These are phyloP conservation scores for Sinohyriopsis cumingii DNA, from an alignment of 2,888 invertebrate species.

Conservation along the genomic window DNA sequence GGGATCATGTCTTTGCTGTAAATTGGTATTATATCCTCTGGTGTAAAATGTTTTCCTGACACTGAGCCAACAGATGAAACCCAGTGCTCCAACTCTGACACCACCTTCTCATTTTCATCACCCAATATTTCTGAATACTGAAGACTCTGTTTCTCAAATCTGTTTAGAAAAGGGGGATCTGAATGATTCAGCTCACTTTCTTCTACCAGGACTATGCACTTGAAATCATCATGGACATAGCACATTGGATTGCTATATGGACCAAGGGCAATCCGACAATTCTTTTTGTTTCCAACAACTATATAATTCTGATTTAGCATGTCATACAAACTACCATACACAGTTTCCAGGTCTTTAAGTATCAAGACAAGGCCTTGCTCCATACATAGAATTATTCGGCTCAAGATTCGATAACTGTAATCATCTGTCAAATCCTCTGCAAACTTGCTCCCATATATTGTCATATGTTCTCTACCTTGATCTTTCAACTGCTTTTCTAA, in stretches of 20 bases:
- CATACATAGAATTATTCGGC: constrained; percentile 55
- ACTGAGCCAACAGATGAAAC: constrained; percentile 9
- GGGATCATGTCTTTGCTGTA: constrained; percentile 35
- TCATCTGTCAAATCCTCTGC: constrained; percentile 53
- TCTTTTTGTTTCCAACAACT: constrained; percentile 43
- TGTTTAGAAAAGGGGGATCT: constrained; percentile 57
- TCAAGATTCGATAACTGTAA: constrained; percentile 50
- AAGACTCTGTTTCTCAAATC: constrained; percentile 61
- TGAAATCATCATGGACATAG: constrained; percentile 48
- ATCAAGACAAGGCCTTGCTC: constrained; percentile 49
- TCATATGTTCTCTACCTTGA: constrained; percentile 18
- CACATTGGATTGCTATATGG: constrained; percentile 54
- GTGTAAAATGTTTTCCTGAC: constrained; percentile 11
- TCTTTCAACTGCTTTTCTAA: constrained; percentile 33
- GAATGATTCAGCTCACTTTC: constrained; percentile 38
- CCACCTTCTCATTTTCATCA: constrained; percentile 9
- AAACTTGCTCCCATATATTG: constrained; percentile 53
- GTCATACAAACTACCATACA: constrained; percentile 55
- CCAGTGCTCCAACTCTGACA: constrained; percentile 20
- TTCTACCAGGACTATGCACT: constrained; percentile 52
- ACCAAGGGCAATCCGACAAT: constrained; percentile 50
- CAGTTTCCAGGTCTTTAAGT: constrained; percentile 47
- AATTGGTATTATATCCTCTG: constrained; percentile 33
- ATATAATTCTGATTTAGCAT: constrained; percentile 59
- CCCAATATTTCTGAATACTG: constrained; percentile 38